Evolutionary conservation across 2,797 vertebrate genomes (phyloP).

Genomic region (Pangasius krempfi): DNA sequence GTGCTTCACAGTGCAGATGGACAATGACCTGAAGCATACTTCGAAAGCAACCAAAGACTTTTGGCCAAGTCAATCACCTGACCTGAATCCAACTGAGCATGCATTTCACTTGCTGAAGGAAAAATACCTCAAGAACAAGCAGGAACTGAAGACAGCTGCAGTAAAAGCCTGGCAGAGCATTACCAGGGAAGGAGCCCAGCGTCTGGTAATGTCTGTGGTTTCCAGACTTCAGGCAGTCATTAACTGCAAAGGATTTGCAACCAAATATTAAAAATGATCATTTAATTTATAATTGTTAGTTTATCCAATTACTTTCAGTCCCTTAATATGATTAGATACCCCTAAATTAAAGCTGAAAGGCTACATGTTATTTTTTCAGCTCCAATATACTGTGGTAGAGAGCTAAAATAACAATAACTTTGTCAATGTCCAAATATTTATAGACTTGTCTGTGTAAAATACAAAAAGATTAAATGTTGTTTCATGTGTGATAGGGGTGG

Average conservation of each 20-base stretch:
- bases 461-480: neutral
- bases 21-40: neutral
- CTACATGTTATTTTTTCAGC: neutral
- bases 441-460: neutral
- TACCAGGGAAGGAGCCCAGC: neutral
- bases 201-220: neutral
- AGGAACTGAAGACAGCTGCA: constrained; percentile 7
- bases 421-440: neutral
- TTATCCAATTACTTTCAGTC: neutral
- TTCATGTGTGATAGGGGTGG: no score
- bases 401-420: neutral
- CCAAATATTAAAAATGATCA: neutral
- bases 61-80: neutral
- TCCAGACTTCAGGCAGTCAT: neutral
- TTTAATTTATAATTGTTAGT: neutral
- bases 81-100: neutral
- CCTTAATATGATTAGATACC: neutral
- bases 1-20: neutral
- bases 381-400: neutral
- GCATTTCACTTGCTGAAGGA: neutral
- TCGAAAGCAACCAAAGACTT: neutral
- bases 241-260: neutral
- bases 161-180: constrained; percentile 48
- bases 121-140: neutral
- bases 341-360: neutral